Conservation (phyloP, 2,888 invertebrate species). For the Ellobium chinense region DNA sequence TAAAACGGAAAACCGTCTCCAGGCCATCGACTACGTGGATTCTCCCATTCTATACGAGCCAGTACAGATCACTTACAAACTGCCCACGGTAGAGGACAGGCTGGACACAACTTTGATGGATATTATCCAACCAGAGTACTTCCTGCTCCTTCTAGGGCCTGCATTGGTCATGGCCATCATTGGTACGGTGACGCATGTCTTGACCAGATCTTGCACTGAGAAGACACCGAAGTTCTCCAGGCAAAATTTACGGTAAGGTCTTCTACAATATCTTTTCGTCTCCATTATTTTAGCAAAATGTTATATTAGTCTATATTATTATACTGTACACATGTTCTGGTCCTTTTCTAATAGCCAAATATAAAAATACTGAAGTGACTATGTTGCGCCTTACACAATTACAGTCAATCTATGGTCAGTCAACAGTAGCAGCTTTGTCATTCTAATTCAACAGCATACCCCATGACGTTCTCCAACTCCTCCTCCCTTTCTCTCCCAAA, state of each 20-base stretch:
- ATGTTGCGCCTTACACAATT: too few species aligned
- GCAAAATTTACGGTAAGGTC: not conserved
- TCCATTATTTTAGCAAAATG: too few species aligned
- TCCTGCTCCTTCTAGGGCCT: not conserved
- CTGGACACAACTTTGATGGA: not conserved
- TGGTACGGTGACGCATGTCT: not conserved
- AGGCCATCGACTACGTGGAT: slow-evolving; percentile 78
- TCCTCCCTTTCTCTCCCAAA: too few species aligned
- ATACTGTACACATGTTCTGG: too few species aligned
- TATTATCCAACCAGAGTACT: not conserved
- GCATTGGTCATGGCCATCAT: not conserved
- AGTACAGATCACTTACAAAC: not conserved
- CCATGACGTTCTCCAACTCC: too few species aligned
- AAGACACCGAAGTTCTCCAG: not conserved
- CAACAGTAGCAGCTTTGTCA: too few species aligned
- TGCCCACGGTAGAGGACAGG: not conserved
- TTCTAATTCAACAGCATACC: too few species aligned
- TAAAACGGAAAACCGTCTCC: slow-evolving; percentile 78
- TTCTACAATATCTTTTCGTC: too few species aligned
- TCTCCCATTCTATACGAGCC: slow-evolving; percentile 77
- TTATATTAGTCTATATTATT: too few species aligned
- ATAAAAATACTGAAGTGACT: too few species aligned
- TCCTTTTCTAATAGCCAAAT: too few species aligned
- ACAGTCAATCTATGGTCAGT: too few species aligned
- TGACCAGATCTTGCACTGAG: slow-evolving; percentile 2